These are phyloP conservation scores for Spisula subtruncata DNA, from an alignment of 2,888 invertebrate species.

Conservation along the genomic window DNA sequence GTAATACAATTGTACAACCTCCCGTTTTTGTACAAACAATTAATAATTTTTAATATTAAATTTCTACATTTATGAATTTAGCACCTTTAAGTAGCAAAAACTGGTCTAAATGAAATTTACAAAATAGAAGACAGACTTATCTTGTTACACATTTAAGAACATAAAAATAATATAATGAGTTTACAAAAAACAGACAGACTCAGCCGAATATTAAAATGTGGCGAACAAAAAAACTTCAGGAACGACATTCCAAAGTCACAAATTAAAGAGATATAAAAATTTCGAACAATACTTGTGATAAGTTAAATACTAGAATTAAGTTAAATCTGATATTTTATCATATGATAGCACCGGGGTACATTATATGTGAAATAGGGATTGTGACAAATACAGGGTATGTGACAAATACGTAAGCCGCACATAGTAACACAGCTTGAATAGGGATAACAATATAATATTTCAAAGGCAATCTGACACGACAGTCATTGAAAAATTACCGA, in stretches of 20 bases:
- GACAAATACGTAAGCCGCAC: background rate
- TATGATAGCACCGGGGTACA: background rate
- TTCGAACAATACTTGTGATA: background rate
- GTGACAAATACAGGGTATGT: constrained; percentile 3
- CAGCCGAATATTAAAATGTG: background rate
- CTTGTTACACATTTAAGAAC: background rate
- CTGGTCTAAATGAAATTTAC: no score
- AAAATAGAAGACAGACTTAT: background rate
- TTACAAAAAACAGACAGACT: background rate
- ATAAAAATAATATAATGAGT: background rate
- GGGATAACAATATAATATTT: constrained; percentile 23
- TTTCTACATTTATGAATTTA: no score
- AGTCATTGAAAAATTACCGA: background rate
- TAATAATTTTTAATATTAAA: no score
- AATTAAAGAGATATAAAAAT: background rate
- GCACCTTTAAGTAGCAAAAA: no score
- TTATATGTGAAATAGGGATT: no score
- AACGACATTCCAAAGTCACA: background rate
- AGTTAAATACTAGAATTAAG: background rate
- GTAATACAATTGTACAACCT: no score
- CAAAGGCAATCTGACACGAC: background rate
- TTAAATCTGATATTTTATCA: constrained; percentile 24
- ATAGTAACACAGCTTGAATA: background rate
- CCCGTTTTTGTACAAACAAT: no score
- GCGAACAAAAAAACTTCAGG: background rate